These are phyloP conservation scores for Echinarachnius parma DNA, from an alignment of 53 echinoderm and acorn worm species.

Conservation along the genomic window DNA sequence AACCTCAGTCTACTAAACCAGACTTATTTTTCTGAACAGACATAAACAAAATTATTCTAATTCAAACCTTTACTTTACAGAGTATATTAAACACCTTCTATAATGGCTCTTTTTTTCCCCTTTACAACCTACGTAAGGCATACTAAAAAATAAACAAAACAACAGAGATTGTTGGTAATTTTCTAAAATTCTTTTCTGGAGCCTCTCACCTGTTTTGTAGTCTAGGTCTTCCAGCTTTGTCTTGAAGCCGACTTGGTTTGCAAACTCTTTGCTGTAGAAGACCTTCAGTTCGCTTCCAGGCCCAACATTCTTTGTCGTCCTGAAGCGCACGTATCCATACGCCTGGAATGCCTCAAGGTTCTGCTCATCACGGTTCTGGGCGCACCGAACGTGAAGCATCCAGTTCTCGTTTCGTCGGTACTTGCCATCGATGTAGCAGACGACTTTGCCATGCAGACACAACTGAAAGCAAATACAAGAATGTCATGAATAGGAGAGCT, in stretches of 20 bases:
- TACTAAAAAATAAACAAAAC: too few species aligned
- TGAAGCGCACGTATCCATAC: constrained; percentile 28
- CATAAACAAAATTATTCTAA: too few species aligned
- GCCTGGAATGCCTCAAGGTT: constrained; percentile 31
- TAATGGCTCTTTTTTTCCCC: too few species aligned
- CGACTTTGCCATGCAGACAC: constrained; percentile 10
- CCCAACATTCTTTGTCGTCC: constrained; percentile 14
- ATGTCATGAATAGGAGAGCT: too few species aligned
- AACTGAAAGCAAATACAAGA: too few species aligned
- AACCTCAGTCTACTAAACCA: too few species aligned
- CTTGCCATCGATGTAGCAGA: constrained; percentile 33
- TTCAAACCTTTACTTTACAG: too few species aligned
- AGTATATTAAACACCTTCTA: too few species aligned
- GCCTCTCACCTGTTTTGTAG: constrained; percentile 35
- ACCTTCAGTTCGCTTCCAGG: constrained; percentile 28
- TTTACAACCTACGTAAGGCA: too few species aligned
- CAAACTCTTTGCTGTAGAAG: constrained; percentile 33
- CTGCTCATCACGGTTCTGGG: constrained; percentile 20
- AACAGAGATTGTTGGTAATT: too few species aligned
- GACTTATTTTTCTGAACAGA: too few species aligned
- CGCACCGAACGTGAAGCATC: constrained; percentile 31
- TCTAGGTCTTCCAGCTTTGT: constrained; percentile 15
- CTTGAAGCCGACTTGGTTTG: constrained; percentile 21
- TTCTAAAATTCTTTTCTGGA: too few species aligned
- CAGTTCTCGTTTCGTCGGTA: constrained; percentile 38